phyloP scores from a whole-genome alignment of 35 echinoderm and acorn worm genomes.

The Ptychodera flava region DNA sequence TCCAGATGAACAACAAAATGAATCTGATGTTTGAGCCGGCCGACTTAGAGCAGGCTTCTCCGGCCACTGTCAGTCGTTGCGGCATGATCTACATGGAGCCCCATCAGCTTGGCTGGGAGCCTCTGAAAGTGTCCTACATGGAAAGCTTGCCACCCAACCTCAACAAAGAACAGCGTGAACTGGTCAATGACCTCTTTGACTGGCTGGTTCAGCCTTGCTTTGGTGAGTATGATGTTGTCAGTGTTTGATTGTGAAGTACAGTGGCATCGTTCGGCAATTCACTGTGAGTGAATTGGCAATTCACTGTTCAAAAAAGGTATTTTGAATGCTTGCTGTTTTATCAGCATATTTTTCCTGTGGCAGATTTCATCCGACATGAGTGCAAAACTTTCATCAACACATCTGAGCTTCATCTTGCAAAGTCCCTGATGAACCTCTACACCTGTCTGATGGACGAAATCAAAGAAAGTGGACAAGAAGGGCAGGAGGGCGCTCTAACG shows the following conservation, averaged over 20 bases:
- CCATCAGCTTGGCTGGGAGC: constrained; percentile 82
- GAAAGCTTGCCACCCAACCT: constrained; percentile 61
- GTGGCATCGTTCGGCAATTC: too few species aligned
- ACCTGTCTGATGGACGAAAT: constrained; percentile 93
- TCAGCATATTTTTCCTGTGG: too few species aligned
- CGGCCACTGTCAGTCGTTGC: constrained; percentile 87
- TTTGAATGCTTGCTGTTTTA: too few species aligned
- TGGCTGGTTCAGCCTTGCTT: constrained; percentile 93
- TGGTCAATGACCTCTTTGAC: constrained; percentile 91
- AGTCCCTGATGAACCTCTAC: constrained; percentile 86
- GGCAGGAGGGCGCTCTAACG: constrained; percentile 44
- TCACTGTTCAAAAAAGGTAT: too few species aligned
- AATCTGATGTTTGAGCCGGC: constrained; percentile 91
- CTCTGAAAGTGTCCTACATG: constrained; percentile 84
- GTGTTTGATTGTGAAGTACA: too few species aligned
- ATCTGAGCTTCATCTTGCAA: constrained; percentile 70
- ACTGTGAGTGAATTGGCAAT: too few species aligned
- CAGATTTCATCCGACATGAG: constrained; percentile 89
- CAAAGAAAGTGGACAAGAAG: constrained; percentile 62
- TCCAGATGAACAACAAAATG: constrained; percentile 93
- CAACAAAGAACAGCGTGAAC: constrained; percentile 69
- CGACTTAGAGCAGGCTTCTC: constrained; percentile 88
- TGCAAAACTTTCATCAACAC: constrained; percentile 89
- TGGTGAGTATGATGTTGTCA: too few species aligned
- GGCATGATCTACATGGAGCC: constrained; percentile 99